These are phyloP conservation scores for Cephus nigrinus DNA, from an alignment of 2,888 invertebrate species.

Conservation along the genomic window DNA sequence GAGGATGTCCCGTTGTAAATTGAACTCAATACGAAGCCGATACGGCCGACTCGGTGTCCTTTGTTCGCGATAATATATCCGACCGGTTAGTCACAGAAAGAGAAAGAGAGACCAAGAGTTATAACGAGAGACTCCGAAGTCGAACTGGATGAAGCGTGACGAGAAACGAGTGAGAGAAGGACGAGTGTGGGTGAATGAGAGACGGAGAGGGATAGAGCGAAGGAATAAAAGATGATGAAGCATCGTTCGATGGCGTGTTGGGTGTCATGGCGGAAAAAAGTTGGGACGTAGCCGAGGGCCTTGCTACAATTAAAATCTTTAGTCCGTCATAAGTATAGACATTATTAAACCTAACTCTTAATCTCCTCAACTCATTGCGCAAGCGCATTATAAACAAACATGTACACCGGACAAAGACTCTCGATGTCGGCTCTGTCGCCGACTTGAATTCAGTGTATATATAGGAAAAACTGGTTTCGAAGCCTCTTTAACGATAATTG, in stretches of 20 bases:
- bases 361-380: neutral
- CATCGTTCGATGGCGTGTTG: neutral
- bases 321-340: neutral
- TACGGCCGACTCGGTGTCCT: constrained; percentile 31
- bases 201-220: neutral
- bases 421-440: constrained; percentile 38
- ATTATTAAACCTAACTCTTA: neutral
- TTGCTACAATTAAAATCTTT: neutral
- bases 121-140: neutral
- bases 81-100: neutral
- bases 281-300: neutral
- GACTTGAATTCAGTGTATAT: constrained; percentile 51
- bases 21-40: constrained; percentile 36
- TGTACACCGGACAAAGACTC: constrained; percentile 34
- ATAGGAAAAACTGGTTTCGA: constrained; percentile 45
- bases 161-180: neutral
- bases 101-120: neutral
- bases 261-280: neutral
- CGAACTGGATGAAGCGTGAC: neutral
- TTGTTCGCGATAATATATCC: constrained; percentile 10
- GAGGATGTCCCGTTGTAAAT: constrained; percentile 56
- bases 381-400: neutral
- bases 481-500: constrained; percentile 37
- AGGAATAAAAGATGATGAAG: neutral
- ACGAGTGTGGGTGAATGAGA: neutral